Evolutionary conservation across 2,888 invertebrate species (phyloP).

Genomic region (Zygothrica quintamaculata): DNA sequence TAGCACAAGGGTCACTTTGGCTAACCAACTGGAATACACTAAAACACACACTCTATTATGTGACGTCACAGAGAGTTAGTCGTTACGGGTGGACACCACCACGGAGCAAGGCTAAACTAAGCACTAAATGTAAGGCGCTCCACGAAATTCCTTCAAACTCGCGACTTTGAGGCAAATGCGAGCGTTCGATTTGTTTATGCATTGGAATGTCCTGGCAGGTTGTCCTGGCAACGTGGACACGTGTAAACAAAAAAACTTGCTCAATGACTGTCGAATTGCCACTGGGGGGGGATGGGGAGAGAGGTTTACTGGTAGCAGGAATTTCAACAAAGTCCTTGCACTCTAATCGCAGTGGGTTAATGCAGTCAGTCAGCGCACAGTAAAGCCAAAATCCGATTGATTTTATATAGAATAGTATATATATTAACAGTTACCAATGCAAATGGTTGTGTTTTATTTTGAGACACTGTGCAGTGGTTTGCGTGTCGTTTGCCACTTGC

Average conservation of each 20-base stretch:
- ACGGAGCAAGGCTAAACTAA: slow-evolving; percentile 62
- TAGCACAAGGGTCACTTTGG: not conserved
- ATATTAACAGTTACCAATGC: not conserved
- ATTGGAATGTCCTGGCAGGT: slow-evolving; percentile 72
- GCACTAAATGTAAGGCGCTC: slow-evolving; percentile 51
- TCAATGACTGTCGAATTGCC: slow-evolving; percentile 19
- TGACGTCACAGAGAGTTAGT: slow-evolving; percentile 8
- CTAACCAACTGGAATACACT: not conserved
- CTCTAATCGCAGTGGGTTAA: slow-evolving; percentile 73
- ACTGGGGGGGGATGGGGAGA: slow-evolving; percentile 21
- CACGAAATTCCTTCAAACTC: slow-evolving; percentile 63
- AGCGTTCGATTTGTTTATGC: slow-evolving; percentile 65
- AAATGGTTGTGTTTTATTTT: not conserved
- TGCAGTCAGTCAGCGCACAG: slow-evolving; percentile 45
- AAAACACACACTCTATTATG: slow-evolving; percentile 5
- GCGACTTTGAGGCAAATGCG: slow-evolving; percentile 33
- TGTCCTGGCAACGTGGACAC: slow-evolving; percentile 62
- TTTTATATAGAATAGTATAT: no score
- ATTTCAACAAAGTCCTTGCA: slow-evolving; percentile 65
- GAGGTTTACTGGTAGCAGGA: no score
- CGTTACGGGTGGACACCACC: slow-evolving; percentile 33
- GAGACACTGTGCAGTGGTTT: slow-evolving; percentile 3
- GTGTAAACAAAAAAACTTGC: slow-evolving; percentile 51
- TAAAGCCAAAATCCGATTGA: not conserved
- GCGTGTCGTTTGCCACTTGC: slow-evolving; percentile 44